Conservation (phyloP, 2,797 vertebrate genomes). For the Geotrypetes seraphini region DNA sequence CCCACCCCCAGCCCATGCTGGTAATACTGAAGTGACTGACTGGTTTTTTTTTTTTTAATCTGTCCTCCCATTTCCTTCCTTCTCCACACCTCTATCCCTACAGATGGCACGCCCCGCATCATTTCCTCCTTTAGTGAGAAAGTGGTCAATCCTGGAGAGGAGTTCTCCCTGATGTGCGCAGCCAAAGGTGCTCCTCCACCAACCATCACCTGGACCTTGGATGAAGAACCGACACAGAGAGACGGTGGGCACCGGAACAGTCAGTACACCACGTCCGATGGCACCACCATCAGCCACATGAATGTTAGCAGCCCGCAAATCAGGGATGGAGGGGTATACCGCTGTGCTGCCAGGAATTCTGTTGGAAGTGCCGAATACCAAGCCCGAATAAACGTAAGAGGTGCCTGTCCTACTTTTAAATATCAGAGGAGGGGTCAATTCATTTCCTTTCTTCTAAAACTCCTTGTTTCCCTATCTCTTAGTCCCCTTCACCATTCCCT, state of each 20-base stretch:
- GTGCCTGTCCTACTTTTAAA: slow-evolving; percentile 99
- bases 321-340: slow-evolving; percentile 90
- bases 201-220: slow-evolving; percentile 91
- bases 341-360: slow-evolving; percentile 95
- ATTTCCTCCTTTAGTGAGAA: slow-evolving; percentile 96
- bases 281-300: slow-evolving; percentile 91
- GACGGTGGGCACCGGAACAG: slow-evolving; percentile 89
- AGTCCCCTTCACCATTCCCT: slow-evolving; percentile 13
- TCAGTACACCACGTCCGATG: slow-evolving; percentile 93
- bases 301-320: slow-evolving; percentile 90
- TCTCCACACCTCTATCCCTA: slow-evolving; percentile 12
- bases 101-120: slow-evolving; percentile 93
- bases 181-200: slow-evolving; percentile 93
- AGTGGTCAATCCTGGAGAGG: slow-evolving; percentile 92
- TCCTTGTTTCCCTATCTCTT: slow-evolving; percentile 35
- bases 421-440: slow-evolving; percentile 90
- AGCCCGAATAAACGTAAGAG: slow-evolving; percentile 99
- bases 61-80: too few species aligned
- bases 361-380: slow-evolving; percentile 98
- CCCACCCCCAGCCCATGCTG: not conserved
- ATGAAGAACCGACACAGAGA: slow-evolving; percentile 82
- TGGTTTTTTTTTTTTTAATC: too few species aligned
- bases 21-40: slow-evolving; percentile 16
- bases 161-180: slow-evolving; percentile 90
- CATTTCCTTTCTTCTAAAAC: slow-evolving; percentile 57